Base-by-base conservation (phyloP, 2,797 vertebrate genomes). In the Poecile montanus region DNA sequence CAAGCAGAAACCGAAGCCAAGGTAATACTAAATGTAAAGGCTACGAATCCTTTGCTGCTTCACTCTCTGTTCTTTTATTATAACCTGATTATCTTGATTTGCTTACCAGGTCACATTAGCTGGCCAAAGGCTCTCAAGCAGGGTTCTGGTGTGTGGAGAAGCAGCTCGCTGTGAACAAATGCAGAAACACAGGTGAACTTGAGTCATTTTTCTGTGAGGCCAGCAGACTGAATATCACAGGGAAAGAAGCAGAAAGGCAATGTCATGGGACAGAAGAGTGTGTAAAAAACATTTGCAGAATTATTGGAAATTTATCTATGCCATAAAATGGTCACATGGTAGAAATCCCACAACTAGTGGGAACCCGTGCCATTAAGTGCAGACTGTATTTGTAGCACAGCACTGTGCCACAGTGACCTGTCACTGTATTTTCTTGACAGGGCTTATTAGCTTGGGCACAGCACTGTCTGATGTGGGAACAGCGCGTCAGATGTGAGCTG, bases 391-490 rank as follows among this genome's bases (percentile, higher is more conserved):
- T 56, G 47, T 73, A 65, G 38, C 76, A 75, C n/a, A 70, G 54
- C 79, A 5, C 58, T 29, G 10, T 84, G 73, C 40, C 70, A 58
- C 36, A 9, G 40, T 50, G 80, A 86, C 83, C 88, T 93, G 63
- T 38, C 78, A 47, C 53, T 74, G 77, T 5, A 30, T 53, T 94
- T 89, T 67, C 88, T 91, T 2, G 0, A 38, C 73, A 84, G 70
- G 48, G 73, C 34, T 93, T 90, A 67, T 93, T 94, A 88, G 85
- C 60, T 50, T 73, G 91, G 90, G 88, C n/a, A 66, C 60, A 60
- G 63, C 60, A 62, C 63, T 90, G 85, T 93, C 91, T 95, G 80
- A 76, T 85, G 77, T 95, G 95, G 86, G 93, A 96, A 93, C 53
- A 45, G 83, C 4, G 4, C 12, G 13, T 91, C 95, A 90, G 71